Evolutionary conservation across 2,888 invertebrate genomes (phyloP).

Genomic region (Poecilobothrus nobilitatus): DNA sequence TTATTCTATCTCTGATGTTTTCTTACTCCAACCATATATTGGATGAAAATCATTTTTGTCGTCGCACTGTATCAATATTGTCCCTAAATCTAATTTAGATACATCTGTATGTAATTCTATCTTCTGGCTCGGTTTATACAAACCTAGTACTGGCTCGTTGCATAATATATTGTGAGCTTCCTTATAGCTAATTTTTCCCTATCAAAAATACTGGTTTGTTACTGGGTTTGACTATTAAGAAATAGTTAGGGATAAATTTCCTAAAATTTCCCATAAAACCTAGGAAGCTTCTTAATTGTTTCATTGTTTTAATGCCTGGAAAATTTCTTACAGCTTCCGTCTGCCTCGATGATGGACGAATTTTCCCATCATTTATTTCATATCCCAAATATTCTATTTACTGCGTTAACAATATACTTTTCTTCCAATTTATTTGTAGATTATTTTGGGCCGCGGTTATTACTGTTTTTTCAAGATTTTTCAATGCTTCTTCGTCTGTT

Average conservation of each 20-base stretch:
- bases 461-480: too few relatives aligned
- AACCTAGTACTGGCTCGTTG: not conserved
- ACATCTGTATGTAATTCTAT: slow-evolving; percentile 12
- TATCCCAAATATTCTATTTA: slow-evolving; percentile 22
- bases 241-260: slow-evolving; percentile 24
- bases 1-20: slow-evolving; percentile 22
- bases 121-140: not conserved
- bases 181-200: slow-evolving; percentile 23
- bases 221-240: slow-evolving; percentile 21
- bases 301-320: slow-evolving; percentile 25
- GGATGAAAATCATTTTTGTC: slow-evolving; percentile 11
- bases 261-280: slow-evolving; percentile 24
- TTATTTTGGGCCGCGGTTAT: slow-evolving; percentile 30
- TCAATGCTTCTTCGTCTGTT: too few relatives aligned
- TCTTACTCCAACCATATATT: slow-evolving; percentile 8
- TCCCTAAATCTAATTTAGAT: slow-evolving; percentile 15
- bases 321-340: slow-evolving; percentile 27
- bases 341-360: slow-evolving; percentile 26
- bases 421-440: slow-evolving; percentile 22
- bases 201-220: slow-evolving; percentile 22
- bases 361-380: slow-evolving; percentile 19
- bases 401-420: slow-evolving; percentile 22
- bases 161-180: slow-evolving; percentile 15
- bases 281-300: slow-evolving; percentile 24
- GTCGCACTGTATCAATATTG: slow-evolving; percentile 2